Conservation (phyloP, 64 coral and sea anemone species). For the Acropora tenuis region DNA sequence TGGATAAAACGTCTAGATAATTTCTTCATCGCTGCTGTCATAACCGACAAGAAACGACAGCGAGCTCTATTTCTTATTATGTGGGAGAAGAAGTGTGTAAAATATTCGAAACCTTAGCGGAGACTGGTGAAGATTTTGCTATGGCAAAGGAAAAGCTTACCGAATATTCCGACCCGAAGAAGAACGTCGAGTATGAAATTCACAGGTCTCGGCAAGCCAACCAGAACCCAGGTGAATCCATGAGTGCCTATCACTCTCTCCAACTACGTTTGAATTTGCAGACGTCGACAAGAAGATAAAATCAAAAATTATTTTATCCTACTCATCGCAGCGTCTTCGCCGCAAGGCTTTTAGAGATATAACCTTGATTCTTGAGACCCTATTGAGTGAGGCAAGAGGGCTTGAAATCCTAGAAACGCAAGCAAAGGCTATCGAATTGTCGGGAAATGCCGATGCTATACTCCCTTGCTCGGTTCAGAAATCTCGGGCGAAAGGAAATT, state of each 20-base stretch:
- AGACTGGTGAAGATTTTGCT: conserved; percentile 69
- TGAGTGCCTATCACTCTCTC: not conserved
- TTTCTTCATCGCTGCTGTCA: conserved; percentile 21
- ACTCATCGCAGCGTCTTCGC: conserved; percentile 34
- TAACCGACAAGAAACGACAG: conserved; percentile 19
- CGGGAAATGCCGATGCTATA: too few species aligned
- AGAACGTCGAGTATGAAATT: conserved; percentile 62
- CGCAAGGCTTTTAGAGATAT: conserved; percentile 22
- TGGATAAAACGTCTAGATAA: conserved; percentile 3
- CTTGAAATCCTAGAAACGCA: conserved; percentile 55
- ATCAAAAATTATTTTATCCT: conserved; percentile 47
- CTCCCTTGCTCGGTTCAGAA: too few species aligned
- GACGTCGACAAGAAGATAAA: conserved; percentile 58
- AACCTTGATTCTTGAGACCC: conserved; percentile 2
- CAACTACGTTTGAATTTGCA: not conserved
- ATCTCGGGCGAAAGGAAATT: too few species aligned
- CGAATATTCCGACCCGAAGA: conserved; percentile 50
- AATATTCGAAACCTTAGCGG: conserved; percentile 63
- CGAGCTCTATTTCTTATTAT: too few species aligned
- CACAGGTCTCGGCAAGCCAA: conserved; percentile 61
- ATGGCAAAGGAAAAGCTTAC: conserved; percentile 45
- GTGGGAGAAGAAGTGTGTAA: conserved; percentile 1
- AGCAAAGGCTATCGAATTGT: conserved; percentile 28
- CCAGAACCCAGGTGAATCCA: conserved; percentile 62
- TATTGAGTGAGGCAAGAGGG: conserved; percentile 34